phyloP scores from a whole-genome alignment of 2,888 invertebrate genomes.

The Spodoptera littoralis region DNA sequence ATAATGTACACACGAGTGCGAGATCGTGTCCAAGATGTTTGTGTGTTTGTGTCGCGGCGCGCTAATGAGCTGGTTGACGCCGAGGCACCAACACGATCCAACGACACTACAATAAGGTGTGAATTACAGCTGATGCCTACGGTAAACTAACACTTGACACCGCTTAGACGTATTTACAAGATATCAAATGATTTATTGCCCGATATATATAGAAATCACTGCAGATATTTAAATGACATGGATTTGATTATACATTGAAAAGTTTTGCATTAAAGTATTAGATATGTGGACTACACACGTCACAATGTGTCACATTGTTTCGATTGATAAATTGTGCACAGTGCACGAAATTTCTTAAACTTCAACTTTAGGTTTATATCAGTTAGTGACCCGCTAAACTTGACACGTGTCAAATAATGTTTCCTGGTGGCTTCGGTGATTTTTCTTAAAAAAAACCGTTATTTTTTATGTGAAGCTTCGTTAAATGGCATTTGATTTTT shows the following conservation, averaged over 20 bases:
- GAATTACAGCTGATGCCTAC: conserved; percentile 77
- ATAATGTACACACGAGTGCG: conserved; percentile 62
- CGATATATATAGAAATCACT: conserved; percentile 60
- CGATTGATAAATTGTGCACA: too few species aligned
- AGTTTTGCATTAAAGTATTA: conserved; percentile 8
- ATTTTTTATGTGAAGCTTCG: too few species aligned
- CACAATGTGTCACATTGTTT: conserved; percentile 18
- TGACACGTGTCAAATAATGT: too few species aligned
- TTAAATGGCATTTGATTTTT: too few species aligned
- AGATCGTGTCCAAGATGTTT: conserved; percentile 70
- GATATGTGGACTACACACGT: conserved; percentile 5
- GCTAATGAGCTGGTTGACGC: conserved; percentile 72
- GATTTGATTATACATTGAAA: conserved; percentile 25
- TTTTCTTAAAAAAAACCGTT: too few species aligned
- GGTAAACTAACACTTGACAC: conserved; percentile 78
- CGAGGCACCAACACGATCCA: conserved; percentile 65
- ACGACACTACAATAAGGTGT: conserved; percentile 73
- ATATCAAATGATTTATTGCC: conserved; percentile 80
- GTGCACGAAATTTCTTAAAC: too few species aligned
- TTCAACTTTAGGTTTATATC: too few species aligned
- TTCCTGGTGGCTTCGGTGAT: too few species aligned
- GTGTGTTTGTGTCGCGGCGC: conserved; percentile 78
- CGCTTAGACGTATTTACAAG: conserved; percentile 68
- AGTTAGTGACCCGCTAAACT: too few species aligned
- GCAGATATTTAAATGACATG: conserved; percentile 51